Evolutionary conservation across 2,888 invertebrate species (phyloP).

Genomic region (Xylophagus ater): DNA sequence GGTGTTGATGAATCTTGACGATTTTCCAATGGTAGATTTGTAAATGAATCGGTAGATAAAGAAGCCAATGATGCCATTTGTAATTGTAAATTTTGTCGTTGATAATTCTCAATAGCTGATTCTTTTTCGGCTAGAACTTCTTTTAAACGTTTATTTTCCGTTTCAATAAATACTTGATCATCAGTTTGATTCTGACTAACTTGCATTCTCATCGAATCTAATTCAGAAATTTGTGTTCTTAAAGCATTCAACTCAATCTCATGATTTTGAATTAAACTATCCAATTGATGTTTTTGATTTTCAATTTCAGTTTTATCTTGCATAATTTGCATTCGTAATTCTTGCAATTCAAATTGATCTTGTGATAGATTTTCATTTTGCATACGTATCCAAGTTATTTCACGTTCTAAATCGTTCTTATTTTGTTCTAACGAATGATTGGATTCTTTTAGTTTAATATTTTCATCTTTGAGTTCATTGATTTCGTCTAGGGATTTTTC

Average conservation of each 20-base stretch:
- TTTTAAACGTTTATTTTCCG: slow-evolving; percentile 48
- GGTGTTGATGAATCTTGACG: too few relatives aligned
- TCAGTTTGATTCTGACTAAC: slow-evolving; percentile 39
- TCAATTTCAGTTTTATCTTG: slow-evolving; percentile 40
- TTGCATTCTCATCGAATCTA: slow-evolving; percentile 33
- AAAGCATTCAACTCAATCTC: slow-evolving; percentile 33
- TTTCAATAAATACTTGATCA: slow-evolving; percentile 39
- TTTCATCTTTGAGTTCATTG: slow-evolving; percentile 44
- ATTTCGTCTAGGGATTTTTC: slow-evolving; percentile 48
- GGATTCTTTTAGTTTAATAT: slow-evolving; percentile 32
- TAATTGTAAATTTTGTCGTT: slow-evolving; percentile 32
- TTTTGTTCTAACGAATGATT: slow-evolving; percentile 29
- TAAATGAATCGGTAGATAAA: background rate
- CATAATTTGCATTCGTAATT: slow-evolving; percentile 36
- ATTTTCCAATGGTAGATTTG: too few relatives aligned
- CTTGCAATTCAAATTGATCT: slow-evolving; percentile 34
- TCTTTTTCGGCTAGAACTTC: slow-evolving; percentile 43
- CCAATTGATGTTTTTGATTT: slow-evolving; percentile 34
- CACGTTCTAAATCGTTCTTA: slow-evolving; percentile 29
- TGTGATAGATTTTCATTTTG: slow-evolving; percentile 36
- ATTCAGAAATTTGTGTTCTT: slow-evolving; percentile 32
- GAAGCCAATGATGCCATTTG: slow-evolving; percentile 27
- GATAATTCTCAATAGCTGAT: slow-evolving; percentile 39
- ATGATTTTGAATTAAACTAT: slow-evolving; percentile 32
- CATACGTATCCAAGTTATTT: slow-evolving; percentile 30